phyloP scores from a whole-genome alignment of 2,113 vertebrate genomes.

The Apteryx owenii region DNA sequence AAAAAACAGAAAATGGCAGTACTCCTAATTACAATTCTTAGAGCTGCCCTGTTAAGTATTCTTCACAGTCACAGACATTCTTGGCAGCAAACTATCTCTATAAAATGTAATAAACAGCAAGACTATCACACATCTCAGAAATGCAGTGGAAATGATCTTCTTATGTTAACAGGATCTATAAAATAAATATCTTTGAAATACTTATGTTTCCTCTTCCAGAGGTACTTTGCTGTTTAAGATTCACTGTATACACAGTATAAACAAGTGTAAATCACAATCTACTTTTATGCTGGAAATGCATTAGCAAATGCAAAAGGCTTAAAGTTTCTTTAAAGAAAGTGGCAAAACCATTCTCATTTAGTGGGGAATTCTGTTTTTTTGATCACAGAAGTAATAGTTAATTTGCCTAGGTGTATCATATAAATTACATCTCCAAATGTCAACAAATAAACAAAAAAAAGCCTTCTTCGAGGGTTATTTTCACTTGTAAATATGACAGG shows the following conservation, averaged over 20 bases:
- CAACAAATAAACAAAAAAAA: neutral
- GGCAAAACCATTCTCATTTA: neutral
- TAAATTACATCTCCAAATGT: neutral
- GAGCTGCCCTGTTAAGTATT: neutral
- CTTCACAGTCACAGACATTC: neutral
- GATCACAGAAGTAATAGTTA: neutral
- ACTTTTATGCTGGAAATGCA: neutral
- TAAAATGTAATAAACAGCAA: neutral
- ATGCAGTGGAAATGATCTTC: neutral
- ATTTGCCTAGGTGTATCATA: neutral
- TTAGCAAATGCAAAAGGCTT: neutral
- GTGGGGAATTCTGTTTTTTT: neutral
- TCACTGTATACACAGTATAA: neutral
- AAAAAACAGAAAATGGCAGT: neutral
- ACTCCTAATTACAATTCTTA: neutral
- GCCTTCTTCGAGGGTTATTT: neutral
- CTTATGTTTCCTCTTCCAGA: neutral
- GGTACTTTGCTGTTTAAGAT: neutral
- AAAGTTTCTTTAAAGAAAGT: neutral
- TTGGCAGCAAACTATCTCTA: fast-evolving
- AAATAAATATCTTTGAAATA: neutral
- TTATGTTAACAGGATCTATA: neutral
- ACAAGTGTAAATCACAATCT: neutral
- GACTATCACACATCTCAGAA: neutral
- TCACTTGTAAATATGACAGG: neutral